Conservation (phyloP, 2,888 invertebrate species). For the Girardia tigrina region DNA sequence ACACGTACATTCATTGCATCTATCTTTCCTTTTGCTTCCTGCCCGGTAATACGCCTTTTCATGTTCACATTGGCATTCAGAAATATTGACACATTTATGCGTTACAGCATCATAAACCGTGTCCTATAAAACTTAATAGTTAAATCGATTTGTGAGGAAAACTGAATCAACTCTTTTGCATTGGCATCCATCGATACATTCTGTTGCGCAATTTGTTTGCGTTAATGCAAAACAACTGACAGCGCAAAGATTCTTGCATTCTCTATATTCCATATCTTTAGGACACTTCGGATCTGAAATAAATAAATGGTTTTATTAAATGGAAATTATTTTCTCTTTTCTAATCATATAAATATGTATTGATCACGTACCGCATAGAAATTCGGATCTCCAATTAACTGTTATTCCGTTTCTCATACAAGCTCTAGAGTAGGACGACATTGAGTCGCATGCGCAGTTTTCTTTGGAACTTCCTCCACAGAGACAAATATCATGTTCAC, state of each 20-base stretch:
- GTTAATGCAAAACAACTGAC: constrained; percentile 24
- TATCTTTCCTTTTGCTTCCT: constrained; percentile 35
- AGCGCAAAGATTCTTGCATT: constrained; percentile 35
- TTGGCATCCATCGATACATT: constrained; percentile 36
- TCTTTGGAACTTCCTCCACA: constrained; percentile 29
- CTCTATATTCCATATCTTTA: constrained; percentile 14
- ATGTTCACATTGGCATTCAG: constrained; percentile 38
- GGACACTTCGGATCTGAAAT: constrained; percentile 27
- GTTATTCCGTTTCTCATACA: constrained; percentile 27
- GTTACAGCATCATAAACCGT: background rate
- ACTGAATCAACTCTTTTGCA: constrained; percentile 29
- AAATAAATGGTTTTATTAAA: too few species aligned
- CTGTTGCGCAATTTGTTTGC: constrained; percentile 27
- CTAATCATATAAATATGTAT: background rate
- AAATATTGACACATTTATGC: constrained; percentile 37
- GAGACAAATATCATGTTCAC: constrained; percentile 32
- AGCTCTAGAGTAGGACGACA: constrained; percentile 26
- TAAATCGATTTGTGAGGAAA: too few species aligned
- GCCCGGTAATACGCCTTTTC: constrained; percentile 36
- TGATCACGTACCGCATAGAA: constrained; percentile 20
- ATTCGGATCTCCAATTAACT: constrained; percentile 25
- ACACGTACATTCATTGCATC: constrained; percentile 38
- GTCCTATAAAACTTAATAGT: background rate
- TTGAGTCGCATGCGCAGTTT: constrained; percentile 30
- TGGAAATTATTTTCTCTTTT: background rate